These are phyloP conservation scores for Dermolepida albohirtum DNA, from an alignment of 2,888 invertebrate genomes.

Conservation along the genomic window DNA sequence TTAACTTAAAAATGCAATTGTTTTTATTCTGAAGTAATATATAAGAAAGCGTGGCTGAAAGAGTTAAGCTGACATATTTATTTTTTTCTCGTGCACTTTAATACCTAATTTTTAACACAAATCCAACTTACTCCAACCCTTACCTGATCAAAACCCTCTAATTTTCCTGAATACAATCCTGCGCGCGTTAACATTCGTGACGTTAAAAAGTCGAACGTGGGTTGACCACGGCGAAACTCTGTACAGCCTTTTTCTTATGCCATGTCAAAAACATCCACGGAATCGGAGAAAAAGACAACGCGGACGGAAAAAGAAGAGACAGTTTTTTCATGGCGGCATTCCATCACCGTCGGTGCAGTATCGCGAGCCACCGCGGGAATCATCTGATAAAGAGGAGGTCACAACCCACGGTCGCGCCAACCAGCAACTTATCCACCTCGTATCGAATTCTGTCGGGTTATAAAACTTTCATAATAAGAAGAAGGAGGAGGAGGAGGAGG, in stretches of 20 bases:
- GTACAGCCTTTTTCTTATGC: conserved; percentile 4
- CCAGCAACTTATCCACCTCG: conserved; percentile 23
- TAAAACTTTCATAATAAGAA: conserved; percentile 16
- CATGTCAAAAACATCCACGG: conserved; percentile 14
- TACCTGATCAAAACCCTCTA: not conserved
- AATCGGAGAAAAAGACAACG: conserved; percentile 16
- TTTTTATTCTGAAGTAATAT: no score
- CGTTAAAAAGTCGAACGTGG: conserved; percentile 20
- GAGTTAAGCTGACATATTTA: no score
- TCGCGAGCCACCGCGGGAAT: conserved; percentile 41
- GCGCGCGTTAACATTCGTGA: conserved; percentile 8
- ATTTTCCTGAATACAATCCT: conserved; percentile 21
- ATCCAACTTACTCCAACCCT: no score
- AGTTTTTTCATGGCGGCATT: conserved; percentile 32
- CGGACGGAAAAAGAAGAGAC: conserved; percentile 6
- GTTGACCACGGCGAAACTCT: not conserved
- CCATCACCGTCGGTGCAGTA: conserved; percentile 34
- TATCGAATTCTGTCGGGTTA: conserved; percentile 34
- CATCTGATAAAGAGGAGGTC: conserved; percentile 41
- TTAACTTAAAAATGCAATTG: no score
- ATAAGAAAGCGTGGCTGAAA: no score
- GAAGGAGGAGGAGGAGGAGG: conserved; percentile 15
- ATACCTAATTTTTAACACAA: no score
- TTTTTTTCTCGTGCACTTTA: no score
- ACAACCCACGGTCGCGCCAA: conserved; percentile 38